Evolutionary conservation across 2,113 vertebrate species (phyloP).

Genomic region (Lepisosteus osseus): DNA sequence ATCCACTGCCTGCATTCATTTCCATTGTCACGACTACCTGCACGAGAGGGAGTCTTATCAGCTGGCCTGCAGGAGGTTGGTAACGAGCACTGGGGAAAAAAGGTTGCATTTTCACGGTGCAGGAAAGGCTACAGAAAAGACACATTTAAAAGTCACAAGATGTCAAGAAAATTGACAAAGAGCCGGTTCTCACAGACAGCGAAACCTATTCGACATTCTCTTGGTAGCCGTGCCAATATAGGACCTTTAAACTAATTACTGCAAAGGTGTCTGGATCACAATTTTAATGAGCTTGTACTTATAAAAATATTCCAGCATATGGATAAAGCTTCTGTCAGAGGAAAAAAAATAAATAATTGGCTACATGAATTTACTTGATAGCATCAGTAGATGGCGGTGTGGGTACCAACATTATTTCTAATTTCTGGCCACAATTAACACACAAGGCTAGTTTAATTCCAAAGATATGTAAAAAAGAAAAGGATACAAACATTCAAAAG

Average conservation of each 20-base stretch:
- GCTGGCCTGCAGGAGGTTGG: conserved; percentile 55
- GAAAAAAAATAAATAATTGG: neutral
- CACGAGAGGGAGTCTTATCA: conserved; percentile 50
- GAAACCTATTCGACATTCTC: conserved; percentile 47
- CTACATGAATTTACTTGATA: no score
- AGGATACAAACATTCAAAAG: no score
- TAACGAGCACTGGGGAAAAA: conserved; percentile 25
- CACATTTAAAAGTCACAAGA: conserved; percentile 34
- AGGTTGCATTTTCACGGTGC: conserved; percentile 36
- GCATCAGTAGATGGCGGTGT: no score
- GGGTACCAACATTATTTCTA: no score
- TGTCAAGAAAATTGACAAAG: conserved; percentile 35
- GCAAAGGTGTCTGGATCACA: conserved; percentile 44
- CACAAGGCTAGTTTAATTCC: no score
- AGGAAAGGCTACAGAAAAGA: conserved; percentile 11
- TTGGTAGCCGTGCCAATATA: conserved; percentile 32
- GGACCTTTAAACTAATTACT: conserved; percentile 52
- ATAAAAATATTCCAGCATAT: conserved; percentile 43
- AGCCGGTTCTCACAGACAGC: conserved; percentile 39
- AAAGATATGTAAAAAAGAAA: no score
- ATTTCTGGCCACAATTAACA: no score
- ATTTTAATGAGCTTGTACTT: conserved; percentile 53
- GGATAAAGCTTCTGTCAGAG: neutral
- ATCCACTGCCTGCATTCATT: conserved; percentile 56
- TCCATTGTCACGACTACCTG: conserved; percentile 62